Evolutionary conservation across 1,140 invertebrate species (phyloP), one percentile per base, ranked within the genome.

Genomic region (Leptopilina clavipes): DNA sequence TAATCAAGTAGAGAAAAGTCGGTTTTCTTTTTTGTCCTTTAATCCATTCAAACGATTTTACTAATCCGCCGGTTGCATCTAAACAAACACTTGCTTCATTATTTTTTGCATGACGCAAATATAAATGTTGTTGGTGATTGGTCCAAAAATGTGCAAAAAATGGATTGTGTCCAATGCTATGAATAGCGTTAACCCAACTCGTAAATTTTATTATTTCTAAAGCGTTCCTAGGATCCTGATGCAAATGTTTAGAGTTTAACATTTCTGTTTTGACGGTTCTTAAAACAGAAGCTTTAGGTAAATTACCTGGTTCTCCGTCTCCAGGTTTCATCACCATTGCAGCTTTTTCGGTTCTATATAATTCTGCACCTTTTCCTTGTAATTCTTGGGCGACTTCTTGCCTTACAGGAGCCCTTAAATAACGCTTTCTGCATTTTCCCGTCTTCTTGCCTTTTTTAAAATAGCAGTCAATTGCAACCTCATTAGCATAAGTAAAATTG

Each of bases 131-230:
- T 40, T 40, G 37, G 37, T 40, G 37, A 9, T 40, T 40, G 7
- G 37, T 40, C 37, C 52, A 56, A 19, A 75, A 81, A 65, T 77
- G 75, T 7, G 79, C 56, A 37, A 65, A 81, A 73, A 79, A 79
- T 2, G 77, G 75, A 70, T 77, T 70, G 25, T 76, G 70, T 11
- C 71, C 77, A 14, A 79, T 75, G n/a, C 12, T 65, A 65, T 77
- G 75, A 14, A 77, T 76, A 3, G 44, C 43, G 12, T 52, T 71
- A n/a, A 45, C 52, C 3, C 25, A 5, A 3, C 31, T 19, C 17
- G 54, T 3, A 11, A 37, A 72, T 70, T 78, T 76, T 10, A 76
- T 48, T 1, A 76, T 45, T 9, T 12, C 40, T 7, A 79, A 25
- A n/a, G 78, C 18, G 25, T 75, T 79, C 11, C 76, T 19, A 17